Base-by-base conservation (phyloP, 2,888 invertebrate species). In the Zonitis immaculata region DNA sequence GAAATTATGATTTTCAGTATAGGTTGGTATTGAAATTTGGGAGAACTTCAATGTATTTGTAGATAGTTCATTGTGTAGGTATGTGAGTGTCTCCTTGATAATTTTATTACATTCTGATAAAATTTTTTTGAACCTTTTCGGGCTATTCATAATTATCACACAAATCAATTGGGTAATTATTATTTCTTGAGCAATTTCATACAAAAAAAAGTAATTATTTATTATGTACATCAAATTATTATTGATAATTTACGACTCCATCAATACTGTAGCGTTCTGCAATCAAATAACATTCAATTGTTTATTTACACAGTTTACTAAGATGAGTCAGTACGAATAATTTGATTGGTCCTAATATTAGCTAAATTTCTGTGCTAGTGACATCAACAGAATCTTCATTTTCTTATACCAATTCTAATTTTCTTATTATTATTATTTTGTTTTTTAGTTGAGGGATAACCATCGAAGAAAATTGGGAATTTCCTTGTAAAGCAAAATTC, bases 51-150 rank as follows among this genome's bases (percentile, higher is more conserved):
- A 39, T 39, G 39, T 20, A 39, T 39, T n/a, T 20, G 20, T 39
- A 6, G 39, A 20, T n/a, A 39, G 18, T 39, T 39, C 20, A 39
- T 39, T 39, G 18, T 35, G 35, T 20, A 11, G 18, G 6, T 39
- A 16, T 18, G 16, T 9, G 20, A 6, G 39, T 39, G 47, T 39
- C 39, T 39, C 39, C 39, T 39, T 39, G 39, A 20, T 64, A 60
- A 69, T 70, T 70, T 68, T 69, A 69, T 69, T 70, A 67, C 66
- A 64, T 70, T 70, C 66, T 68, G 63, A 66, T 68, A 64, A 56
- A 60, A 39, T 20, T 18, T n/a, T 39, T 39, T 18, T 4, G 16
- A 35, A 16, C 35, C 16, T 35, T 35, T 35, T 16, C 16, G 11
- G n/a, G 16, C 16, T 9, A 16, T 9, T 9, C 7, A 3, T 7